phyloP scores from a whole-genome alignment of 2,113 vertebrate species.

The Andinoacara biseriatus region DNA sequence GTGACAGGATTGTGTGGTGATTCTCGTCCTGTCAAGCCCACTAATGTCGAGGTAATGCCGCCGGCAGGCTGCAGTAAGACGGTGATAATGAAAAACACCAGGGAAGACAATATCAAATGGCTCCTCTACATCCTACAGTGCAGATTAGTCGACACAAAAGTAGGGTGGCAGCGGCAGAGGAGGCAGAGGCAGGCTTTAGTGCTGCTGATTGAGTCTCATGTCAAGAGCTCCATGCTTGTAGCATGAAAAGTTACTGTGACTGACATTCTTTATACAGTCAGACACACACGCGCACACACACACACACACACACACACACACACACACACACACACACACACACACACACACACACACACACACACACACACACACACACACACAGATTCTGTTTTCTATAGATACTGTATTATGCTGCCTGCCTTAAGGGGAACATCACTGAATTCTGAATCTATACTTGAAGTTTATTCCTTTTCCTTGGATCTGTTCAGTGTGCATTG shows the following conservation, averaged over 20 bases:
- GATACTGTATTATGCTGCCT: constrained; percentile 45
- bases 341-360: constrained; percentile 26
- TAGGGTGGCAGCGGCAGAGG: constrained; percentile 63
- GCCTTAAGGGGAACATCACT: constrained; percentile 15
- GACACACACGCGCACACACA: constrained; percentile 29
- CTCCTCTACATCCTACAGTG: constrained; percentile 93
- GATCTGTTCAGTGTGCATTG: background rate
- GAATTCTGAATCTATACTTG: constrained; percentile 30
- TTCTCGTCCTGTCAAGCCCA: constrained; percentile 91
- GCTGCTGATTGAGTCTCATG: constrained; percentile 79
- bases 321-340: constrained; percentile 18
- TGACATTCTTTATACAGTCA: constrained; percentile 66
- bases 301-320: constrained; percentile 19
- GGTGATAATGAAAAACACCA: constrained; percentile 99
- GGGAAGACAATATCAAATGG: constrained; percentile 98
- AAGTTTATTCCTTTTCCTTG: constrained; percentile 9
- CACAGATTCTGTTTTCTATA: constrained; percentile 56
- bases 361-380: constrained; percentile 12
- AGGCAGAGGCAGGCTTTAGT: constrained; percentile 75
- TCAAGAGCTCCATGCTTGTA: constrained; percentile 69
- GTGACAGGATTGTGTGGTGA: constrained; percentile 92
- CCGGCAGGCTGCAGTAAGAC: constrained; percentile 92
- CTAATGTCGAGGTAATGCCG: constrained; percentile 94
- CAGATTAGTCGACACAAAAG: constrained; percentile 78
- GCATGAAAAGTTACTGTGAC: constrained; percentile 69